These are phyloP conservation scores for Cheumatopsyche charites DNA, from an alignment of 1,140 invertebrate species.

Conservation along the genomic window DNA sequence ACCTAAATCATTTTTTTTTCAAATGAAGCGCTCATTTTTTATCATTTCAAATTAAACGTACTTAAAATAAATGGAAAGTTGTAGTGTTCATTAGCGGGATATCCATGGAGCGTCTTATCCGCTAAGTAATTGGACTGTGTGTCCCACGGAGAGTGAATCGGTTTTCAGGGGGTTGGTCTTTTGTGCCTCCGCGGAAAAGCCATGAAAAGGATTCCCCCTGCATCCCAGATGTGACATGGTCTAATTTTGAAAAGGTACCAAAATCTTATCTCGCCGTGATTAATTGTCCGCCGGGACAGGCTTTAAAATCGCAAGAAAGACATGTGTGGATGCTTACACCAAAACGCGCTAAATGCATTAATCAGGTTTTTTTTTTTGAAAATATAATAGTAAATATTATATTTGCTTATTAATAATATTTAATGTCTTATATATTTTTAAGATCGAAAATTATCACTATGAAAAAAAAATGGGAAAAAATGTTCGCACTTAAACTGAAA, in stretches of 20 bases:
- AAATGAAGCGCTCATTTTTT: too few species aligned
- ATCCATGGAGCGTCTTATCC: conserved; percentile 6
- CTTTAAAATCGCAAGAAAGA: conserved; percentile 48
- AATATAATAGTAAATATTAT: too few species aligned
- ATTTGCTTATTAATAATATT: too few species aligned
- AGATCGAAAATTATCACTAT: too few species aligned
- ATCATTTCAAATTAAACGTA: too few species aligned
- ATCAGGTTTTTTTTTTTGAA: too few species aligned
- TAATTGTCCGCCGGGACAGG: conserved; percentile 37
- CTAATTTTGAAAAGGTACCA: conserved; percentile 48
- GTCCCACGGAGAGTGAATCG: conserved; percentile 25
- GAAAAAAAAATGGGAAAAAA: too few species aligned
- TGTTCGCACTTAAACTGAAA: too few species aligned
- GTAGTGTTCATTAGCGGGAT: background rate
- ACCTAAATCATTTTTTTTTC: too few species aligned
- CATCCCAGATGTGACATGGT: conserved; percentile 46
- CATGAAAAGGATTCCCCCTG: conserved; percentile 46
- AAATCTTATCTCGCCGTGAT: conserved; percentile 47
- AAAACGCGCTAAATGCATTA: too few species aligned
- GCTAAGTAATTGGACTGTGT: conserved; percentile 12
- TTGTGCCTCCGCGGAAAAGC: conserved; percentile 28
- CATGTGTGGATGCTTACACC: background rate
- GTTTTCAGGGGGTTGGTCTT: conserved; percentile 12
- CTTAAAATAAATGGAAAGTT: background rate
- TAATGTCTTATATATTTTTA: too few species aligned